phyloP scores from a whole-genome alignment of 2,888 invertebrate species.

The Lasioglossum leucozonium region DNA sequence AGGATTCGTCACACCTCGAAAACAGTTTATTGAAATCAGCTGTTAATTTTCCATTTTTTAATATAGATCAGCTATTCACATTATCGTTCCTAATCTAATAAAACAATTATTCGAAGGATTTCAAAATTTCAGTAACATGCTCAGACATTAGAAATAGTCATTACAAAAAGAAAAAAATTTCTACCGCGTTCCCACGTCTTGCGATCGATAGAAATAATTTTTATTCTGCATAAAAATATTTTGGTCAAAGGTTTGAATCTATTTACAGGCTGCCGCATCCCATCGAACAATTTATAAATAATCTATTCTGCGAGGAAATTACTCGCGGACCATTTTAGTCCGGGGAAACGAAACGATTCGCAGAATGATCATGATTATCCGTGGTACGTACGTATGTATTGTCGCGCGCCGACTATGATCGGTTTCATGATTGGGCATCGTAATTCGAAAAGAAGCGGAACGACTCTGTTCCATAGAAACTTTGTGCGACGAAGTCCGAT shows the following conservation, averaged over 20 bases:
- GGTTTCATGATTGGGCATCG: background rate
- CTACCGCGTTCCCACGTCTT: too few species aligned
- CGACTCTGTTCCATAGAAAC: background rate
- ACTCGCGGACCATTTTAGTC: background rate
- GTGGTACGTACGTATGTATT: background rate
- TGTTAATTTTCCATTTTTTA: slow-evolving; percentile 6
- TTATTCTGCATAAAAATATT: too few species aligned
- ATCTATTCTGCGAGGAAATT: background rate
- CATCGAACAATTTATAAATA: background rate
- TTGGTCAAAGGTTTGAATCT: background rate
- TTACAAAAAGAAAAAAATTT: background rate
- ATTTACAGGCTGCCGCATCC: background rate
- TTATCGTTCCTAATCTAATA: background rate
- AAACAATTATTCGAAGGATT: background rate
- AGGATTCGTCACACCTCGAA: background rate
- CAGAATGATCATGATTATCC: background rate
- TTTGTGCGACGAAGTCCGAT: background rate
- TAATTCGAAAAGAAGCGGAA: background rate
- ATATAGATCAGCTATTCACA: background rate
- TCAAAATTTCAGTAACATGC: background rate
- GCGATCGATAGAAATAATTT: too few species aligned
- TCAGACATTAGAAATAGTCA: background rate
- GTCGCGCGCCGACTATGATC: background rate
- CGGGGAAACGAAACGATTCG: background rate
- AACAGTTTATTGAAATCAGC: slow-evolving; percentile 13